Base-by-base conservation (phyloP, 2,888 invertebrate genomes). In the Sthenelais limicola region DNA sequence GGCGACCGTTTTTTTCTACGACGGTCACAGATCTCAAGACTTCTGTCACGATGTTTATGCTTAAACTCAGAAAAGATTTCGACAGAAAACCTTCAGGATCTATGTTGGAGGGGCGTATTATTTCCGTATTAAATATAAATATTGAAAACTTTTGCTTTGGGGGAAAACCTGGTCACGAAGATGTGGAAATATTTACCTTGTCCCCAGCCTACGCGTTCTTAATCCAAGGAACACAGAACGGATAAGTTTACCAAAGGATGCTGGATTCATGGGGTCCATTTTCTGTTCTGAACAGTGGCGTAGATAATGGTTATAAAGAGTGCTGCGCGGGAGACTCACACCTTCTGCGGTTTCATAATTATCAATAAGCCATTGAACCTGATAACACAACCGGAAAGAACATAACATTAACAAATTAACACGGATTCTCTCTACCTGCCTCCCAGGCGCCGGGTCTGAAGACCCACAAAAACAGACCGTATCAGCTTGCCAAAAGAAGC, bases 321-420 rank as follows among this genome's bases (percentile, higher is more conserved):
- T 98, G 47, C 97, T 97, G 51, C 98, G 92, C 0, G 98, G 97
- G 73, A 97, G 84, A 69, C 95, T 95, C 26, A 96, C 96, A 21
- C 94, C 94, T 86, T 99, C 98, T 1, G 97, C 97, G 51, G 96
- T 97, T 90, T 99, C 98, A 88, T 99, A 99, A 90, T 99, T 97
- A 88, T 97, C 96, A 84, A 97, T 91, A 82, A 99, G 91, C 98
- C 98, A 99, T 76, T 87, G 86, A 24, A 88, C 87, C 88, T 88
- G 77, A 15, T 51, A 21, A 38, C 21, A 21, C 15, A 35, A 62
- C 35, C 38, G 43, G 18, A 12, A 43, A 62, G 26, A 33, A 62
- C 9, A 62, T 7, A 62, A 62, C 9, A 18, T 12, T 9, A 43
- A 62, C 38, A 7, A 56, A 43, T 62, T 26, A 62, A 62, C 62